Percentiles rank a stretch among this genome's conserved stretches.
These are phyloP conservation scores for Sigmodon hispidus DNA, from an alignment of 2,113 vertebrate genomes.

Conservation along the genomic window DNA sequence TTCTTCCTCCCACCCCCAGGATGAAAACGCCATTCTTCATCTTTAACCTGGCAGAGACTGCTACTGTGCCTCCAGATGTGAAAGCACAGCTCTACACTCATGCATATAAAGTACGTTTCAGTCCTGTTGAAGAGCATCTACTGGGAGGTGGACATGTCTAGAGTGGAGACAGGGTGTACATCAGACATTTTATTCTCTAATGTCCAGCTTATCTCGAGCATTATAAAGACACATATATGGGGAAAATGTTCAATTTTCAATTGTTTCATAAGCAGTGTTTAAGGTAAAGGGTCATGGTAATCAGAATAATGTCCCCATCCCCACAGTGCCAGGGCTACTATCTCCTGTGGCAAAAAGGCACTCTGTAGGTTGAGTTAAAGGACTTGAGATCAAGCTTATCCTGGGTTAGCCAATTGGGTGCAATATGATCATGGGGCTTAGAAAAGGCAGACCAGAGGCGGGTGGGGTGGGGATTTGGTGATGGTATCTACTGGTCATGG, in stretches of 20 bases:
- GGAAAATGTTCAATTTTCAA: neutral
- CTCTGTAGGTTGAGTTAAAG: neutral
- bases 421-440: neutral
- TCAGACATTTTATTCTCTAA: neutral
- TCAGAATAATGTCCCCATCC: neutral
- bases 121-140: neutral
- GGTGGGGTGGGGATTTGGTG: neutral
- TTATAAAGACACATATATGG: neutral
- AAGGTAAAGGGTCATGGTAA: neutral
- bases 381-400: neutral
- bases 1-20: conserved; percentile 81
- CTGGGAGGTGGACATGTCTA: neutral
- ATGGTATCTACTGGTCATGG: neutral
- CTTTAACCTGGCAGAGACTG: conserved; percentile 93
- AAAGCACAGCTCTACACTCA: conserved; percentile 90
- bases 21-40: conserved; percentile 99
- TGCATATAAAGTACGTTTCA: conserved; percentile 90
- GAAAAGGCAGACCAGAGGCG: neutral
- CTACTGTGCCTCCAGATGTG: conserved; percentile 82
- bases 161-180: neutral
- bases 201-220: neutral
- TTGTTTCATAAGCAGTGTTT: neutral
- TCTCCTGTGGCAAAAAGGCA: neutral
- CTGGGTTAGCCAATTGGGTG: neutral
- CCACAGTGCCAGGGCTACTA: neutral